Evolutionary conservation across 35 echinoderm and acorn worm genomes (phyloP), one percentile per base, ranked within the genome.

Genomic region (Antedon bifida): DNA sequence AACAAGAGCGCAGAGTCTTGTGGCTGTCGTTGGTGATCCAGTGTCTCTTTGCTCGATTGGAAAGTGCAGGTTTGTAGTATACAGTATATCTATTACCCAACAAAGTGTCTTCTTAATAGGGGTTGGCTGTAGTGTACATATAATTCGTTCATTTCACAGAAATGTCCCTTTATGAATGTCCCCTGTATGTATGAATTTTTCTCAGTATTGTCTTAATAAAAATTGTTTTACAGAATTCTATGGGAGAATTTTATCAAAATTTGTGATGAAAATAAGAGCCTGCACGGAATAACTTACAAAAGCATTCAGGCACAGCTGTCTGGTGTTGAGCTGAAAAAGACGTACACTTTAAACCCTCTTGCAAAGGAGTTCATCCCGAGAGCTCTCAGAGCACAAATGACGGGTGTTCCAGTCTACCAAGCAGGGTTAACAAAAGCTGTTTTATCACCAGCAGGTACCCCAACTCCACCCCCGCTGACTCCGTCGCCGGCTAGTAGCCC

Each of bases 301-400:
- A 88, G 83, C 39, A 99, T 99, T 64, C 85, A 83, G 39, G 85
- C 88, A 17, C 95, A 92, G 84, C 83, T 99, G 0, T 92, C 90
- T 0, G 88, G 88, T 35, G 95, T 99, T 34, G 95, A 99, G 76
- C 88, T 99, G 90, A 99, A 99, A 82, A 99, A 99, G 79, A 93
- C 95, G 12, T 99, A 88, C 85, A 92, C 86, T n/a, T 86, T 99
- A 29, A 99, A 99, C 83, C 95, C 95, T 1, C 85, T 99, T 44
- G 95, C 95, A 31, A 92, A 92, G 42, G 95, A 93, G 74, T 99
- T 99, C 83, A 88, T 99, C 33, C 95, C 95, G 34, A 82, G 91
- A 34, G 82, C 88, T 0, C 33, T 87, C 12, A 82, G 88, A 32
- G 87, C 91, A 55, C 89, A 96, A 74, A 86, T 99, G 42, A 85